Base-by-base conservation (phyloP, 2,797 vertebrate species). In the Coccyzus lansbergi region DNA sequence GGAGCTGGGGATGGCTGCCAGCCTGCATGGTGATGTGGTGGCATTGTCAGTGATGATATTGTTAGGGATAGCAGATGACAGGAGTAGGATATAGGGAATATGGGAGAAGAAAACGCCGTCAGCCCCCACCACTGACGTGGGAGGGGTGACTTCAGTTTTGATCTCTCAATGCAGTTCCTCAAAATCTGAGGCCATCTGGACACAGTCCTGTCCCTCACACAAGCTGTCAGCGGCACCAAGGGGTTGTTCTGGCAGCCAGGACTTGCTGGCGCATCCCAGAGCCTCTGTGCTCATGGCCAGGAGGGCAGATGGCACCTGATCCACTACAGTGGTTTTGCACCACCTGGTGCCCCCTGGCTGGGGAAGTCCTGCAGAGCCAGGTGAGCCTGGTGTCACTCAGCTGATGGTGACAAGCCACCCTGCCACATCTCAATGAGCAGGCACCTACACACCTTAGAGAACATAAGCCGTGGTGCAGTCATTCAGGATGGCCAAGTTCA, bases 171-270 rank as follows among this genome's bases (percentile, higher is more conserved):
- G 83, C 49, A 95, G 80, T n/a, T 90, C 95, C 87, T 97, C 70
- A 51, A 90, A 97, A 93, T 92, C 94, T 84, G 83, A 77, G 96
- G 93, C 93, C 95, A 96, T 95, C 95, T 96, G 96, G 95, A 94
- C 89, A 58, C 78, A 71, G 77, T 96, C 91, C 70, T 95, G 92
- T 95, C 92, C 92, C 91, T 88, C 81, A 38, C 51, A 67, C 95
- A 95, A 95, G 94, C 94, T 96, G 95, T 94, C 90, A 77, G 68
- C 4, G 0, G 83, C 88, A 88, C 70, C 3, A 10, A 93, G 95
- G 91, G 91, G 93, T 84, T 82, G 88, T 64, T 92, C 89, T 95
- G 94, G 94, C 93, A 95, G 93, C 92, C 92, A 58, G 92, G 90
- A 91, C 85, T 84, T 60, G 53, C 92, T 94, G 93, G 91, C 51